Evolutionary conservation across 2,113 vertebrate species (phyloP).

Genomic region (Perca schrenkii): DNA sequence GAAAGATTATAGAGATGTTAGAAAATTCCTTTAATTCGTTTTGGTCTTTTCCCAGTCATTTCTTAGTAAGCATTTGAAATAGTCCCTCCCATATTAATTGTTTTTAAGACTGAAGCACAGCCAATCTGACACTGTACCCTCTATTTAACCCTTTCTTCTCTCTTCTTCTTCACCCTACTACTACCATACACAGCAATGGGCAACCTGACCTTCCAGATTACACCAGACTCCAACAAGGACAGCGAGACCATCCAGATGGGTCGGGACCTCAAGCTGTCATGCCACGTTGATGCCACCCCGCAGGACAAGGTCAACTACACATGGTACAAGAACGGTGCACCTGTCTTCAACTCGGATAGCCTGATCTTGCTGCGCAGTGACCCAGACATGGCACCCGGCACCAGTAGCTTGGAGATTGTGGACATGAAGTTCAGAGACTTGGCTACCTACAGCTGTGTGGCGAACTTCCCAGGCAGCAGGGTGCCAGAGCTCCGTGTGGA

Average conservation of each 20-base stretch:
- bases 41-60: neutral
- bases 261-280: constrained; percentile 97
- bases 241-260: constrained; percentile 97
- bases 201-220: constrained; percentile 97
- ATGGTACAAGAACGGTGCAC: constrained; percentile 95
- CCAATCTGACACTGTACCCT: neutral
- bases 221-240: constrained; percentile 98
- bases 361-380: constrained; percentile 94
- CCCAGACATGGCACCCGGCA: constrained; percentile 92
- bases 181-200: constrained; percentile 87
- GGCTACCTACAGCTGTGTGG: constrained; percentile 94
- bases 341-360: constrained; percentile 89
- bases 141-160: constrained; percentile 8
- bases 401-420: constrained; percentile 96
- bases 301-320: constrained; percentile 98
- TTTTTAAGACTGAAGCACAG: neutral
- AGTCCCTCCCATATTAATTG: neutral
- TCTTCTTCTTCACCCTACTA: neutral
- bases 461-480: constrained; percentile 90
- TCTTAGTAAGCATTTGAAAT: neutral
- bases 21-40: neutral
- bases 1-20: neutral
- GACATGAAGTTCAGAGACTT: constrained; percentile 97
- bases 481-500: constrained; percentile 93
- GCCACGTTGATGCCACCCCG: constrained; percentile 96